Conservation (phyloP, 2,113 vertebrate species). For the Poecile atricapillus region DNA sequence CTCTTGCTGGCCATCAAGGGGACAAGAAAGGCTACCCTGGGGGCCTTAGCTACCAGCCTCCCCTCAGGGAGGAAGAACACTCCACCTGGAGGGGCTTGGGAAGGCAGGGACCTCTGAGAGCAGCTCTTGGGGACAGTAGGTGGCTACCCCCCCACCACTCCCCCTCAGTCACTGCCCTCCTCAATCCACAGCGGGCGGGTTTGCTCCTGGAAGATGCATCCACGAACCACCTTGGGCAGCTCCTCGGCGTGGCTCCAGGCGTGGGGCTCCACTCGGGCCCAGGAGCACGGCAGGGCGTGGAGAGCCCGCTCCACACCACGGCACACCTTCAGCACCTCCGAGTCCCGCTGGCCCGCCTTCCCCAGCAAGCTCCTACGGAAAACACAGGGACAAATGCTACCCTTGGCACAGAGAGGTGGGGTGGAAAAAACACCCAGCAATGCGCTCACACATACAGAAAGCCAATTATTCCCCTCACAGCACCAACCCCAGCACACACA, state of each 20-base stretch:
- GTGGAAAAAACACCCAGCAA: not conserved
- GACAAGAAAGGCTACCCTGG: not conserved
- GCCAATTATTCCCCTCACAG: not conserved
- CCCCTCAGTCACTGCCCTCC: not conserved
- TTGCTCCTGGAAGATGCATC: conserved; percentile 77
- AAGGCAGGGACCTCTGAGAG: not conserved
- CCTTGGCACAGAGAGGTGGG: fast-evolving
- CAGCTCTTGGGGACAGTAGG: not conserved
- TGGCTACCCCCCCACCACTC: not conserved
- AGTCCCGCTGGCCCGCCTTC: conserved; percentile 60
- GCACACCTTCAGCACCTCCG: conserved; percentile 72
- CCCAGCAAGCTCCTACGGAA: conserved; percentile 67
- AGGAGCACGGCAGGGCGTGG: conserved; percentile 66
- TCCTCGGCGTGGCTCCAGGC: conserved; percentile 65
- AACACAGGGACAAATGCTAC: not conserved
- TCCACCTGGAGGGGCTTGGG: not conserved
- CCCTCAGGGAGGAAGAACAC: not conserved
- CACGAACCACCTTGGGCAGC: conserved; percentile 73
- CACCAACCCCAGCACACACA: not conserved
- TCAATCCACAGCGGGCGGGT: conserved; percentile 73
- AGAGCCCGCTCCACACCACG: conserved; percentile 51
- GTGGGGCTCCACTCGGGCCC: conserved; percentile 52
- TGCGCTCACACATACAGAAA: fast-evolving
- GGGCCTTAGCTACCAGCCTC: not conserved
- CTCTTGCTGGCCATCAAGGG: not conserved